Evolutionary conservation across 2,113 vertebrate species (phyloP).

Genomic region (Pipa parva): DNA sequence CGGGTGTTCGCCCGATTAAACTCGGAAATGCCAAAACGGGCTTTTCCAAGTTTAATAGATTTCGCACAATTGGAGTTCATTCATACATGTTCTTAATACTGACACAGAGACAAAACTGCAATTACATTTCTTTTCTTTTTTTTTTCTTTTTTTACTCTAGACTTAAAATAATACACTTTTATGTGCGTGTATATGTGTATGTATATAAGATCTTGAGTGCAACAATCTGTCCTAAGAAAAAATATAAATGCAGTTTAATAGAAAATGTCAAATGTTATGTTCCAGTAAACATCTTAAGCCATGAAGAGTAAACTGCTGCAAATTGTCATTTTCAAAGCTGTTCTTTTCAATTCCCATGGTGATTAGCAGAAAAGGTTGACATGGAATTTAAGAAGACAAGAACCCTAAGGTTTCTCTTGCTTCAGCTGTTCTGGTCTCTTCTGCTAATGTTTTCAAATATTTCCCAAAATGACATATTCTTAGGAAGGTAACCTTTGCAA

Average conservation of each 20-base stretch:
- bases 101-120: too few relatives aligned
- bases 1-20: too few relatives aligned
- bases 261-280: conserved; percentile 9
- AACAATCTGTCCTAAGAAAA: not conserved
- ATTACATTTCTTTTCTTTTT: too few relatives aligned
- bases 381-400: conserved; percentile 36
- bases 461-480: conserved; percentile 33
- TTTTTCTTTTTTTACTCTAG: too few relatives aligned
- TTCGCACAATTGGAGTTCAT: too few relatives aligned
- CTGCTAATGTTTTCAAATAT: conserved; percentile 22
- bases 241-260: conserved; percentile 1
- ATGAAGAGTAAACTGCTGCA: not conserved
- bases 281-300: not conserved
- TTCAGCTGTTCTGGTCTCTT: conserved; percentile 8
- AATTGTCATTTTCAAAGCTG: conserved; percentile 31
- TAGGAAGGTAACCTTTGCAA: conserved; percentile 38
- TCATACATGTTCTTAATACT: too few relatives aligned
- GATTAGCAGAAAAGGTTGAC: conserved; percentile 33
- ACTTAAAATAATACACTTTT: too few relatives aligned
- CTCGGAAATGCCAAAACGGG: too few relatives aligned
- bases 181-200: too few relatives aligned
- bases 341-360: conserved; percentile 22
- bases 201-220: conserved; percentile 1
- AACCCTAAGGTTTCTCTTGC: conserved; percentile 25
- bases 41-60: too few relatives aligned